Base-by-base conservation (phyloP, 2,888 invertebrate species). In the Noctua comes region DNA sequence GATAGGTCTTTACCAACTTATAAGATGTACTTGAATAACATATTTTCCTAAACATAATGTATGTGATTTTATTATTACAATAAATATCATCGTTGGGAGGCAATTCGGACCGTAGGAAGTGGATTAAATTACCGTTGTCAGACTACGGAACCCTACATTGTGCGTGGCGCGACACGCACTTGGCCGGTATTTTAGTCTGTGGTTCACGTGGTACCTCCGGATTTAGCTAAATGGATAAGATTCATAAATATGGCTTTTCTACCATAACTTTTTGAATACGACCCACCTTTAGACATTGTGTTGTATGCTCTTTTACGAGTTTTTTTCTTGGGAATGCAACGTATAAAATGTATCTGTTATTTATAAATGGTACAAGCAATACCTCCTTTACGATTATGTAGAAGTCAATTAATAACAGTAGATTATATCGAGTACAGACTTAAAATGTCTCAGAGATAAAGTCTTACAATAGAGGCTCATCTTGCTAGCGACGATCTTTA, bases 191-290 rank as follows among this genome's bases (percentile, higher is more conserved):
- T 54, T 21, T 62, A 11, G 11, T 8, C 13, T 43, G 7, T 24
- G 5, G 13, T 57, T 1, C 31, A 68, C 40, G 64, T 16, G 51
- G 36, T 62, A 10, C 1, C 16, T n/a, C 5, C 1, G 8, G 7
- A 54, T n/a, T 68, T n/a, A 13, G 31, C 11, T n/a, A 59, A 65
- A 31, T n/a, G 18, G 40, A 68, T 82, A 69, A 62, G 11, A 43
- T 21, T 36, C 13, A 4, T 64, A 31, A 46, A 43, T 57, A 18
- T 46, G 13, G 7, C 1, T 36, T 24, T 11, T 40, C 6, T 2
- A n/a, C 24, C 2, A 2, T 4, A 0, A 36, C 21, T 24, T 36
- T 64, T 24, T 64, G 11, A 18, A 24, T 24, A 65, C 24, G 65
- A 65, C 8, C 24, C 18, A 40, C 24, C 3, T 24, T 40, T 36